Evolutionary conservation across 1,140 invertebrate genomes (phyloP), one percentile per base, ranked within the genome.

Genomic region (Pachypeltis micranthus): DNA sequence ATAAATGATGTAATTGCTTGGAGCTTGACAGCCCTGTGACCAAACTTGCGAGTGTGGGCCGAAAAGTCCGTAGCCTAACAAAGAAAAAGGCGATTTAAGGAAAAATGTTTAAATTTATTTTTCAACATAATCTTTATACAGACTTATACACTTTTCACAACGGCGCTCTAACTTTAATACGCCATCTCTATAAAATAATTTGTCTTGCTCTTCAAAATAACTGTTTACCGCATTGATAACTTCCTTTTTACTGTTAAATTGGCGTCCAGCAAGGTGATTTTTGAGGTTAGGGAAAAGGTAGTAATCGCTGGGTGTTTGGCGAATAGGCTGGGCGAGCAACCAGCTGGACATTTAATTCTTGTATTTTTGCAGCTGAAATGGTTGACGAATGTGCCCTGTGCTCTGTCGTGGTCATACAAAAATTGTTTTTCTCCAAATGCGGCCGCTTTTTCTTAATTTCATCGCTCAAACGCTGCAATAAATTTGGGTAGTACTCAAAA

Each of bases 391-490:
- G 34, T 39, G 34, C 34, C n/a, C n/a, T 7, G 34, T 39, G 34
- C 34, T 10, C n/a, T 39, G 34, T 39, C 34, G 34, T 39, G 34
- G 34, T 10, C n/a, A 14, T 70, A 51, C 47, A 68, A 55, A 29
- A 70, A 44, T 66, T 57, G 27, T 31, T 57, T 54, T 44, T 34
- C n/a, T n/a, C 12, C 27, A n/a, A n/a, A n/a, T n/a, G n/a, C n/a
- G n/a, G n/a, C n/a, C n/a, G n/a, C n/a, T n/a, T n/a, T n/a, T n/a
- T n/a, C n/a, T n/a, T 59, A 28, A 59, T 59, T 59, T 59, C 19
- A 59, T 28, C 28, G 25, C 28, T 59, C 57, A 59, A 59, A 3
- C 57, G 21, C 16, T 59, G 23, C 24, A 59, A 34, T 59, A 59
- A 59, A 39, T 39, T n/a, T n/a, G n/a, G n/a, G n/a, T n/a, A 27